A percentile compares a stretch with the other conserved stretches of the same genome.
These are phyloP conservation scores for Melanotaenia nigrans DNA, from an alignment of 2,797 vertebrate genomes.

Conservation along the genomic window DNA sequence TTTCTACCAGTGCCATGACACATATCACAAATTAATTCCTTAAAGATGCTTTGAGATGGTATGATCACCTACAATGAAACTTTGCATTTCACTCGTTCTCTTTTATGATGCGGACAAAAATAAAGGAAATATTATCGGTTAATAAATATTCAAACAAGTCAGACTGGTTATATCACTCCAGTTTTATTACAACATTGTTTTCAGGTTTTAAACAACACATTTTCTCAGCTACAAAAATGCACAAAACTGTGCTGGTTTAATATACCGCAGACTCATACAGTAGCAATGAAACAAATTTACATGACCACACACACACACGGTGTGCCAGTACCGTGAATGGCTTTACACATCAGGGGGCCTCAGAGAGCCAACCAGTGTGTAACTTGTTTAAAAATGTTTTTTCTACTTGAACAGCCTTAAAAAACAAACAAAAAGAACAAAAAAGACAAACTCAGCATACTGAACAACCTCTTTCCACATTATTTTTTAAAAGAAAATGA, in stretches of 20 bases:
- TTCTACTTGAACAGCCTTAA: constrained; percentile 12
- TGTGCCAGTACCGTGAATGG: constrained; percentile 27
- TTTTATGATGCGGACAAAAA: not conserved
- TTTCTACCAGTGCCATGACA: no score
- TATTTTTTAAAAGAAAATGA: not conserved
- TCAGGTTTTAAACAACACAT: constrained; percentile 60
- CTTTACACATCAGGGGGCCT: constrained; percentile 42
- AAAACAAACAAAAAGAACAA: not conserved
- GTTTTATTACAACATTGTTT: constrained; percentile 72
- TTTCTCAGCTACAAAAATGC: constrained; percentile 65
- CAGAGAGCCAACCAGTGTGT: constrained; percentile 25
- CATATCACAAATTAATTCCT: no score
- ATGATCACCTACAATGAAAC: no score
- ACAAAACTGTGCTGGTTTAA: constrained; percentile 53
- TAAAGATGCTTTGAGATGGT: no score
- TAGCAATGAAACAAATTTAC: constrained; percentile 56
- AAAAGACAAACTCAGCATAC: constrained; percentile 12
- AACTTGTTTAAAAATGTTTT: constrained; percentile 8
- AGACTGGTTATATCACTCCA: constrained; percentile 19
- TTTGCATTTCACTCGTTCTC: no score
- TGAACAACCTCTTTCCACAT: constrained; percentile 5
- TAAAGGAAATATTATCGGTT: not conserved
- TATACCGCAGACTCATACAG: constrained; percentile 54
- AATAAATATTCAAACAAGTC: not conserved
- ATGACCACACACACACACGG: constrained; percentile 43